phyloP scores from a whole-genome alignment of 2,888 invertebrate species.

The Uropetala carovei region DNA sequence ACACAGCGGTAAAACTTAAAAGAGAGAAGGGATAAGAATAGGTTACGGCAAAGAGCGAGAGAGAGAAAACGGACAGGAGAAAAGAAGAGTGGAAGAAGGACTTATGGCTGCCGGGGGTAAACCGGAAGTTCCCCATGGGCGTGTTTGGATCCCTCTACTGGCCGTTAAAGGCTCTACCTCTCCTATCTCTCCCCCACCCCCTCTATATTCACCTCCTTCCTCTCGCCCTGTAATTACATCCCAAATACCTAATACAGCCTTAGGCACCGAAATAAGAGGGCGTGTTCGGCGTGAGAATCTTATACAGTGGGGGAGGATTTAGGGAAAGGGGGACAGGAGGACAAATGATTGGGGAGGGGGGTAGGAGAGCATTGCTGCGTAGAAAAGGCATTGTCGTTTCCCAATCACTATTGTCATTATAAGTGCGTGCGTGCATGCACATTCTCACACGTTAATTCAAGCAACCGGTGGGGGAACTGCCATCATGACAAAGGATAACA shows the following conservation, averaged over 20 bases:
- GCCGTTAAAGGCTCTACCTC: slow-evolving; percentile 11
- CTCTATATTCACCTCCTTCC: not conserved
- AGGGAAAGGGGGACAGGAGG: not conserved
- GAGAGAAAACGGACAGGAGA: not conserved
- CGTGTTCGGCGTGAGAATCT: too few species aligned
- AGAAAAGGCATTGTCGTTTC: too few species aligned
- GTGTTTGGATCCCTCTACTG: not conserved
- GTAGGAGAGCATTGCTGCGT: too few species aligned
- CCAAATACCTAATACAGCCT: not conserved
- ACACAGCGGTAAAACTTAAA: not conserved
- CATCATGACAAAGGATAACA: too few species aligned
- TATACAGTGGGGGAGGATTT: too few species aligned
- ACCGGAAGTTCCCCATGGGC: slow-evolving; percentile 21
- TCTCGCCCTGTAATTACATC: not conserved
- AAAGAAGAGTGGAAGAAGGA: not conserved
- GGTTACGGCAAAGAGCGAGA: not conserved
- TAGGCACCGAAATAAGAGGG: not conserved
- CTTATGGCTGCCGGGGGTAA: not conserved
- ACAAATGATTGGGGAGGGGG: not conserved
- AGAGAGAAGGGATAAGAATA: not conserved
- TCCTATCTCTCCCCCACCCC: not conserved
- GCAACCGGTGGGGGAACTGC: too few species aligned
- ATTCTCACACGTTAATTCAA: too few species aligned
- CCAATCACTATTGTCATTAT: too few species aligned
- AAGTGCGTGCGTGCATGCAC: too few species aligned